Evolutionary conservation across 1,140 invertebrate species (phyloP), one percentile per base, ranked within the genome.

Genomic region (Pachypsylla venusta): DNA sequence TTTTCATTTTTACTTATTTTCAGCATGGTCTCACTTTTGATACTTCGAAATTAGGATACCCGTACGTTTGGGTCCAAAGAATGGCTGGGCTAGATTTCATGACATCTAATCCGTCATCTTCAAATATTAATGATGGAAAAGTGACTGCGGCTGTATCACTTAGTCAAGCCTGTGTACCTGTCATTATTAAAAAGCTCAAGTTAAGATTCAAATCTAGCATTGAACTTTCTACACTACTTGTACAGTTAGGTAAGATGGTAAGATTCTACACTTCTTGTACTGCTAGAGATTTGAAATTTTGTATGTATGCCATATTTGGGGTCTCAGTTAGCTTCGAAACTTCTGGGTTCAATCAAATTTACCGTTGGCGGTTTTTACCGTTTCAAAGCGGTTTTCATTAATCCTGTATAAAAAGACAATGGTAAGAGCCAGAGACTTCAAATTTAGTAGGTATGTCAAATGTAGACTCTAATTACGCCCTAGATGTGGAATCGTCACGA

Each of bases 61-160:
- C 91, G 0, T 96, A 90, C 66, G 75, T 80, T 62, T 97, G 93
- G 93, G 86, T 87, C 1, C 93, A 97, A 72, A 79, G 80, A 71
- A 79, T 95, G 71, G 87, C 85, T 66, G 89, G 91, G 1, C 71
- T 93, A 55, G 79, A 89, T 69, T 93, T 92, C 74, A n/a, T 22
- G n/a, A 10, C 16, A 10, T 35, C 30, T 16, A 19, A n/a, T 22
- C 16, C 42, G n/a, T 48, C 42, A n/a, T 48, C 42, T 22, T n/a
- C n/a, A n/a, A n/a, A n/a, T n/a, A n/a, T n/a, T n/a, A n/a, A n/a
- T n/a, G n/a, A n/a, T n/a, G n/a, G n/a, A n/a, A 7, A 3, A 3
- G 4, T 22, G 7, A 48, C n/a, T 19, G 42, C 22, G 42, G 22
- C 7, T 22, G 42, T n/a, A 22, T n/a, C 42, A 3, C 7, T 19